Evolutionary conservation across 2,113 vertebrate species (phyloP), one percentile per base, ranked within the genome.

Genomic region (Corythaixoides concolor): DNA sequence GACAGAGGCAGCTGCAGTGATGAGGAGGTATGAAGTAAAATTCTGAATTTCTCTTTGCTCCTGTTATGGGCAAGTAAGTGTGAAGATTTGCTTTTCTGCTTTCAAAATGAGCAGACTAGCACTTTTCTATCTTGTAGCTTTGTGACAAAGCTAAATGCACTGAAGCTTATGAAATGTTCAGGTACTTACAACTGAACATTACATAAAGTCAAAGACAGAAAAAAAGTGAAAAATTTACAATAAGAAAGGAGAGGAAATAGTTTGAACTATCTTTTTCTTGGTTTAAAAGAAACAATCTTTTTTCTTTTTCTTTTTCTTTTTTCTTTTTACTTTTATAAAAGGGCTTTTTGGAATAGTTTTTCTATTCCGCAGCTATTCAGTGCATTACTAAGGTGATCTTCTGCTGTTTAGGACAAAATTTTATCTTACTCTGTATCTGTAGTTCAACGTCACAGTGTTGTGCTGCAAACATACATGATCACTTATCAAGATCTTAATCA

Each of bases 11-110:
- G 27, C 26, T 85, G 47, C 75, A 85, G 12, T 26, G 33, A 63
- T 5, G 9, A 70, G 9, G 16, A 76, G 7, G 5, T 23, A 50
- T 19, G 24, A 66, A 77, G 32, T n/a, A 62, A 86, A 84, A 39
- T 45, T 45, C 7, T 1, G 63, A 74, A 77, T 84, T 89, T 73
- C 19, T 77, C 23, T 47, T 58, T 27, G 41, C 45, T 74, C 41
- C 24, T 69, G 7, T 32, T 41, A 4, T 0, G 2, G n/a, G 19
- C 0, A 2, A 84, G 20, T 19, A 66, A 41, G 17, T 3, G 23
- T 16, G 41, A 90, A 60, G n/a, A 26, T 5, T 70, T 43, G 17
- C 0, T 52, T 89, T 89, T 47, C 35, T 7, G 16, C 21, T 79
- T 85, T n/a, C 37, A 73, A 35, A 73, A 62, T 41, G 37, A 20